A percentile compares a stretch with the other conserved stretches of the same genome.
Evolutionary conservation across 2,888 invertebrate genomes (phyloP).

Genomic region (Lissocephala sabroskyi): DNA sequence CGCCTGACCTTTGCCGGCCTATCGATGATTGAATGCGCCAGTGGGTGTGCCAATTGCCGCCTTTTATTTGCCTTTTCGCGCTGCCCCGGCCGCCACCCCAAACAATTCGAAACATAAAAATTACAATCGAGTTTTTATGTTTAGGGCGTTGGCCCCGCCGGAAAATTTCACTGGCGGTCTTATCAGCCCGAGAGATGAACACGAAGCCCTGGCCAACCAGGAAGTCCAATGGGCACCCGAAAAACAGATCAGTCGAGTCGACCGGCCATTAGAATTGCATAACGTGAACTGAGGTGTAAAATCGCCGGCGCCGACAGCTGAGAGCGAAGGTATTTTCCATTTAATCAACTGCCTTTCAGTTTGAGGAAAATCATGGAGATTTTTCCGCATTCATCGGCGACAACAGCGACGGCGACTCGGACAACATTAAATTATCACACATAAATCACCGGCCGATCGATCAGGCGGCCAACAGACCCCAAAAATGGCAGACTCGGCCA

Average conservation of each 20-base stretch:
- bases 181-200: not conserved
- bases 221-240: not conserved
- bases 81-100: not conserved
- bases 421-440: constrained; percentile 42
- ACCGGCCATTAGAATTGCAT: too few species aligned
- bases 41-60: constrained; percentile 49
- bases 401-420: not conserved
- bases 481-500: constrained; percentile 14
- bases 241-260: too few species aligned
- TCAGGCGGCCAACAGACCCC: constrained; percentile 6
- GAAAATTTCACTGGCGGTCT: constrained; percentile 1
- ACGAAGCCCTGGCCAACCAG: constrained; percentile 8
- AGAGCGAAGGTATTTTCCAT: not conserved
- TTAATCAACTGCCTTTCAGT: constrained; percentile 1
- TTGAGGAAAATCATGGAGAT: constrained; percentile 27
- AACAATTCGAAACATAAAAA: not conserved
- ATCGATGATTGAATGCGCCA: constrained; percentile 41
- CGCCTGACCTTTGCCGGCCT: constrained; percentile 48
- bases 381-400: constrained; percentile 56
- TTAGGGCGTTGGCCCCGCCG: constrained; percentile 9
- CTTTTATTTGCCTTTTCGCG: constrained; percentile 47
- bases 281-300: not conserved
- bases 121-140: constrained; percentile 27
- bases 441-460: constrained; percentile 41
- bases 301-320: not conserved